Evolutionary conservation across 2,113 vertebrate species (phyloP), one percentile per base, ranked within the genome.

Genomic region (Solea solea): DNA sequence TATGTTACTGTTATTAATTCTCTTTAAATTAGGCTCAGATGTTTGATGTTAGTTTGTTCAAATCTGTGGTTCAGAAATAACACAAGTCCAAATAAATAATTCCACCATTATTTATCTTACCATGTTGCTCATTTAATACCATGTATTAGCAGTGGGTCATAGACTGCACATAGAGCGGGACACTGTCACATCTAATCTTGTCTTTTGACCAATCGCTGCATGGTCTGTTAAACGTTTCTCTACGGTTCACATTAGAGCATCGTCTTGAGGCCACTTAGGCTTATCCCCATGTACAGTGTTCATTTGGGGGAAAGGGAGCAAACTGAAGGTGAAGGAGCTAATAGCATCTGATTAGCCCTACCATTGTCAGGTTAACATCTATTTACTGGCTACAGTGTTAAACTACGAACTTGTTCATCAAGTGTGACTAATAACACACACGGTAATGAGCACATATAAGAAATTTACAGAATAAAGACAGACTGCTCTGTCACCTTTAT

Each of bases 351-450:
- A 78, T 87, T 81, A 80, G 74, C 69, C 72, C 74, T 75, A 44
- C 78, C 74, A 66, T 84, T 70, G 74, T 70, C 82, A 73, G 61
- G 59, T 70, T 76, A 70, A 73, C 80, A 74, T 76, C 52, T 79
- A 62, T 74, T 88, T 81, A 80, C 59, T 58, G 58, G 76, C 48
- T 77, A 75, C 62, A 60, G 71, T 80, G 78, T 86, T 88, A 85
- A 83, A 84, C 73, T 34, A 34, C 34, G 34, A 74, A 76, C 69
- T 81, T 75, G 65, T 71, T 28, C 76, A 82, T 65, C 39, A 87
- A 78, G 69, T 85, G 82, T 85, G 74, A 86, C 62, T 72, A 76
- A 67, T 79, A 65, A 68, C 78, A 46, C 69, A 72, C 14, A 62
- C 48, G 28, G 15, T 53, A 16, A 57, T 28, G 64, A 69, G 64